These are phyloP conservation scores for Epizoanthus ramosus DNA, from an alignment of 92 coral and sea anemone species.

Conservation along the genomic window DNA sequence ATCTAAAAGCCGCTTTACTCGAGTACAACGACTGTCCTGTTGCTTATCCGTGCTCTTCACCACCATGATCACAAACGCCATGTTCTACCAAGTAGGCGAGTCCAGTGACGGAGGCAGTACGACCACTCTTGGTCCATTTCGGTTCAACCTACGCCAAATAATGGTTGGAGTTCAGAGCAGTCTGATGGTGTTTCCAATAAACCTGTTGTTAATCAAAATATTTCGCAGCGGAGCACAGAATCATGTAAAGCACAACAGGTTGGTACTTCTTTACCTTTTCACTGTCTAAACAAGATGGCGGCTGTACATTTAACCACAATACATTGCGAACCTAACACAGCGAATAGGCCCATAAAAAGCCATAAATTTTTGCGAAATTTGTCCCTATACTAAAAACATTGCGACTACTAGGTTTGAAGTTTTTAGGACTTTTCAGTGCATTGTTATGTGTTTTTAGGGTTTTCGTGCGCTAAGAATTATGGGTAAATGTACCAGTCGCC, in stretches of 20 bases:
- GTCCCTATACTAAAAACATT: too few relatives aligned
- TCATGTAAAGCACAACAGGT: neutral
- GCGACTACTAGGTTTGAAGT: too few relatives aligned
- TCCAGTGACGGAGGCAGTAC: conserved; percentile 53
- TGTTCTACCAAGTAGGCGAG: conserved; percentile 81
- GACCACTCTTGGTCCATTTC: conserved; percentile 74
- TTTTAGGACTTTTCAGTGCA: too few relatives aligned
- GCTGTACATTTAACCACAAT: too few relatives aligned
- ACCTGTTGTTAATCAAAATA: conserved; percentile 62
- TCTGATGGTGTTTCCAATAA: conserved; percentile 78
- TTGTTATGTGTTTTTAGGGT: too few relatives aligned
- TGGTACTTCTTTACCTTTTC: neutral
- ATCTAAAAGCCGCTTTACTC: conserved; percentile 79
- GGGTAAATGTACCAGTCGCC: too few relatives aligned
- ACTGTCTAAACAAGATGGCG: too few relatives aligned
- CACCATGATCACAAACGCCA: conserved; percentile 90
- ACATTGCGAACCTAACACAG: too few relatives aligned
- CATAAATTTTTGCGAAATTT: too few relatives aligned
- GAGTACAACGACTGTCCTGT: conserved; percentile 88
- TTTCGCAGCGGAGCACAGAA: conserved; percentile 62
- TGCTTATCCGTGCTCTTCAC: conserved; percentile 80
- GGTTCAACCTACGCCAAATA: conserved; percentile 67
- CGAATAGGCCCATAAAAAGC: too few relatives aligned
- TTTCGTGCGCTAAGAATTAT: too few relatives aligned
- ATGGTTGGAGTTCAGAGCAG: conserved; percentile 92